phyloP scores from a whole-genome alignment of 2,888 invertebrate genomes.

The Camponotus fellah region DNA sequence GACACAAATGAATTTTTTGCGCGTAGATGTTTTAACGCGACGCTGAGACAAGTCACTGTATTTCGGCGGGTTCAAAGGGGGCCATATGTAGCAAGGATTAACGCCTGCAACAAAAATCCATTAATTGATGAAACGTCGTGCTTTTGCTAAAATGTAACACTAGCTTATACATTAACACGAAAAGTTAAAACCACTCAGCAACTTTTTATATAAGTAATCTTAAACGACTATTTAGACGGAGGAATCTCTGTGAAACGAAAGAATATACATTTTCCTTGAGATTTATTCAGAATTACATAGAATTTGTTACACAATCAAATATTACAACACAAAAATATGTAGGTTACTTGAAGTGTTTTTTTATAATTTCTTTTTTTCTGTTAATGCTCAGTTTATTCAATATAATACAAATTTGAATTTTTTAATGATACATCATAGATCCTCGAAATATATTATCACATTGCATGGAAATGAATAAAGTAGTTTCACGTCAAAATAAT shows the following conservation, averaged over 20 bases:
- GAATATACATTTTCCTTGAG: not conserved
- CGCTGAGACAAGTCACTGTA: not conserved
- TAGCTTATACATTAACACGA: not conserved
- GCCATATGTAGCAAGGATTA: slow-evolving; percentile 26
- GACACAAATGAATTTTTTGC: slow-evolving; percentile 55
- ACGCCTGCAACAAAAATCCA: slow-evolving; percentile 63
- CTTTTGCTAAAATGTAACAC: not conserved
- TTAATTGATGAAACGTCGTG: slow-evolving; percentile 8
- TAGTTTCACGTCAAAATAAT: not conserved
- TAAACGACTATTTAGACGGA: not conserved
- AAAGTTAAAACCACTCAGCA: not conserved
- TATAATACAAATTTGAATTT: not conserved
- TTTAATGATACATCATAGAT: not conserved
- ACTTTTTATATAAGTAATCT: not conserved
- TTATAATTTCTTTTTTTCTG: not conserved
- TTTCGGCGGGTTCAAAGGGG: not conserved
- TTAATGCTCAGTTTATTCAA: not conserved
- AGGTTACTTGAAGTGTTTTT: not conserved
- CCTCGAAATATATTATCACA: not conserved
- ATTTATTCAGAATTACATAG: not conserved
- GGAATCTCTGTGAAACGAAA: not conserved
- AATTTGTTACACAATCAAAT: not conserved
- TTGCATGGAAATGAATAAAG: not conserved
- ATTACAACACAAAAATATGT: not conserved
- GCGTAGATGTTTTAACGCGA: not conserved